Evolutionary conservation across 1,140 invertebrate genomes (phyloP), one percentile per base, ranked within the genome.

Genomic region (Trachymyrmex septentrionalis): DNA sequence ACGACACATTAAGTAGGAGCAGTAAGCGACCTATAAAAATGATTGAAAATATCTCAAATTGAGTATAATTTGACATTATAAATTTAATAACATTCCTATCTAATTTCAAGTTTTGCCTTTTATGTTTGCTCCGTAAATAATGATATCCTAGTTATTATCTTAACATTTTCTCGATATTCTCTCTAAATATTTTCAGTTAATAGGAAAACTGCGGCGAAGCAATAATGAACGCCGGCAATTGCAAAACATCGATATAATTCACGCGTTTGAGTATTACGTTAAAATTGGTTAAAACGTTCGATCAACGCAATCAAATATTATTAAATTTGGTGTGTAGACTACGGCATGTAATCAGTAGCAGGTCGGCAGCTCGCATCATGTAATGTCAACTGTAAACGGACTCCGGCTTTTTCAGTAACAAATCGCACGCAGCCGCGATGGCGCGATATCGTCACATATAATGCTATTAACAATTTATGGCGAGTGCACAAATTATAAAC

Each of bases 381-480:
- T 44, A 71, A 44, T 55, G 63, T 71, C 34, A 63, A 69, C 48
- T 80, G 27, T 30, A 48, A 66, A 64, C 30, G 30, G 19, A 34
- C n/a, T 16, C 48, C 38, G 3, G 67, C 38, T 84, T 84, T 84
- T 73, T 75, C 80, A 57, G 14, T 27, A 34, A 50, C 59, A 75
- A 73, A 84, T 73, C 19, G 69, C 14, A n/a, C 38, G 12, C 67
- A 24, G 14, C 19, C 38, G 71, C 38, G 38, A 59, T 44, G 78
- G 34, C 21, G 38, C 63, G 64, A 81, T 67, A 81, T 21, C 44
- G 30, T 81, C 77, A 34, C 50, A 19, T 72, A 27, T 59, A 61
- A 75, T 53, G 24, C 55, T 61, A 82, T 84, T 84, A 84, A 73
- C 69, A 34, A 84, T 84, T 84, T 75, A 84, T 34, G 71, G 55